These are phyloP conservation scores for Marasmarcha lunaedactyla DNA, from an alignment of 2,888 invertebrate species.

Conservation along the genomic window DNA sequence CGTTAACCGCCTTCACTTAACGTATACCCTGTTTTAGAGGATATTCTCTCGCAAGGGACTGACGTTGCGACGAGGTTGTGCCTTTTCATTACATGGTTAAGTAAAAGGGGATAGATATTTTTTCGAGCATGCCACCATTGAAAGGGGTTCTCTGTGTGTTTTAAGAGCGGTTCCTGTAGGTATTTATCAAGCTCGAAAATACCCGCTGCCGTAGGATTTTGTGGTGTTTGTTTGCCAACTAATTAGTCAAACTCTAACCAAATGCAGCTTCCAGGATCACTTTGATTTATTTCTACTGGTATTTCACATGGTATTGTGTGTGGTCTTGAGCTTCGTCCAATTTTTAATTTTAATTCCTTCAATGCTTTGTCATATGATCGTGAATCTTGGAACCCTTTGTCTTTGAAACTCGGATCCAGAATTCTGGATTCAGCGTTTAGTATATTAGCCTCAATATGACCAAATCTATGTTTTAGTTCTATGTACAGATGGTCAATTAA, in stretches of 20 bases:
- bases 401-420: slow-evolving; percentile 3
- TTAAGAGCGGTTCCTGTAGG: slow-evolving; percentile 5
- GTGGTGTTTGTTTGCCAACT: neutral
- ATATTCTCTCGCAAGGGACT: slow-evolving; percentile 14
- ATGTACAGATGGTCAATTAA: neutral
- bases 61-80: slow-evolving; percentile 9
- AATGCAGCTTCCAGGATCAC: neutral
- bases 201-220: slow-evolving; percentile 4
- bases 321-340: neutral
- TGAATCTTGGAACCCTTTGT: slow-evolving; percentile 1
- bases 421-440: slow-evolving; percentile 10
- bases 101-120: slow-evolving; percentile 11
- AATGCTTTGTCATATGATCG: neutral
- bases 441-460: slow-evolving; percentile 10
- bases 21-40: slow-evolving; percentile 11
- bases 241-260: slow-evolving; percentile 3
- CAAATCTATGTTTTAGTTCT: slow-evolving; percentile 3
- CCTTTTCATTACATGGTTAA: neutral
- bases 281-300: neutral
- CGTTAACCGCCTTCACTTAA: slow-evolving; percentile 9
- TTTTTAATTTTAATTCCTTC: neutral
- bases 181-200: slow-evolving; percentile 8
- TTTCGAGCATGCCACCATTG: slow-evolving; percentile 13
- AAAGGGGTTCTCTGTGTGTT: slow-evolving; percentile 3
- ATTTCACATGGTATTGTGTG: too few species aligned